phyloP scores from a whole-genome alignment of 92 coral and sea anemone species.

The Palythoa caribaeorum region DNA sequence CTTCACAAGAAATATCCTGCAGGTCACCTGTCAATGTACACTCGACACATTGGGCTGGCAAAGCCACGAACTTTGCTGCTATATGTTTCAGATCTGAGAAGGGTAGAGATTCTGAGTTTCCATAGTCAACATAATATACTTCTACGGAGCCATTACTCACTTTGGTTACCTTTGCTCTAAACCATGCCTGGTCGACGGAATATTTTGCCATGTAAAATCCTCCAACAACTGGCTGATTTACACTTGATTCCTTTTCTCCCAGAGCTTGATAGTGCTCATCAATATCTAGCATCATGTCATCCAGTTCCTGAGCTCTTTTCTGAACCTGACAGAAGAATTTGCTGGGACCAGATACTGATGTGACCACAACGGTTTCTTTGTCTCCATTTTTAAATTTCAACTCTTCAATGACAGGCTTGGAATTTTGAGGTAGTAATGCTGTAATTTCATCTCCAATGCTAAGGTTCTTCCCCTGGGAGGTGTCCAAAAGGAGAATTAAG shows the following conservation, averaged over 20 bases:
- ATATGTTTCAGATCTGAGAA: conserved; percentile 70
- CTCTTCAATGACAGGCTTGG: conserved; percentile 17
- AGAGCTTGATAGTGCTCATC: conserved; percentile 67
- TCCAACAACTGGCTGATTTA: conserved; percentile 64
- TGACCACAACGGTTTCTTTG: conserved; percentile 32
- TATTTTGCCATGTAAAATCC: conserved; percentile 65
- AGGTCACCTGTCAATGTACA: not conserved
- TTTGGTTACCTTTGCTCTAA: conserved; percentile 77
- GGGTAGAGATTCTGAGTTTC: conserved; percentile 63
- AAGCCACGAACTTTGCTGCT: conserved; percentile 72
- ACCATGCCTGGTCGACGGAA: conserved; percentile 91
- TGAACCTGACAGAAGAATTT: conserved; percentile 60
- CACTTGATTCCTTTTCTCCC: conserved; percentile 60
- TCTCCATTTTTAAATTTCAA: conserved; percentile 26
- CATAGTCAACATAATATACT: conserved; percentile 73
- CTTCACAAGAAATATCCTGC: not conserved
- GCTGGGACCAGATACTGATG: not conserved
- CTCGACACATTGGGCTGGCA: conserved; percentile 59
- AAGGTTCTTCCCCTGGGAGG: conserved; percentile 75
- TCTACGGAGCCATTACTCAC: conserved; percentile 10
- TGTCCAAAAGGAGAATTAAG: conserved; percentile 70
- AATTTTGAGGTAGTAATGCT: conserved; percentile 52
- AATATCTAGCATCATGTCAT: not conserved
- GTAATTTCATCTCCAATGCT: conserved; percentile 75
- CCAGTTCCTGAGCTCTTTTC: not conserved